Percentiles rank a stretch among this genome's conserved stretches.
Conservation (phyloP, 2,797 vertebrate genomes). For the Neosilurus mollespiculum region DNA sequence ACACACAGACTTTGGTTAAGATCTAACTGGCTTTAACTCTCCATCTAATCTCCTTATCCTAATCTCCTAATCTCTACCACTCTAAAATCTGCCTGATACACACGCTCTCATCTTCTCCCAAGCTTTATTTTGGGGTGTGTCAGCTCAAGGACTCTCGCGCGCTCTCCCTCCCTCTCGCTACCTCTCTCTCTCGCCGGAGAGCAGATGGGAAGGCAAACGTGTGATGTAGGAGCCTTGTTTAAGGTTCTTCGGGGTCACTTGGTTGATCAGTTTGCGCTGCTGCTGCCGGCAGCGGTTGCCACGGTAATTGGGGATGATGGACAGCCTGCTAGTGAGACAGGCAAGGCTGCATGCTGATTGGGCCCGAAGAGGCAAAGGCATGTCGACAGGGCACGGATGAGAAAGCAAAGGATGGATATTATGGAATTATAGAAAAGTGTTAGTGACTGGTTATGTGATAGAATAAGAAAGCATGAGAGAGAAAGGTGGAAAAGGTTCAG, state of each 20-base stretch:
- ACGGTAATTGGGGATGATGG: conserved; percentile 81
- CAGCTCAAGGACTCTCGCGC: conserved; percentile 5
- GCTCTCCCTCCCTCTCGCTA: not conserved
- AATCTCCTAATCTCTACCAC: conserved; percentile 25
- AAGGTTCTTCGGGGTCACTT: conserved; percentile 49
- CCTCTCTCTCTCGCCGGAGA: not conserved
- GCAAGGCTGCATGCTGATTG: conserved; percentile 54
- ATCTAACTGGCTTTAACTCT: conserved; percentile 34
- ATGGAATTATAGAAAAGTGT: conserved; percentile 5
- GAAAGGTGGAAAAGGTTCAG: not conserved
- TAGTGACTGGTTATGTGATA: not conserved
- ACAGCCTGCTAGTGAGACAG: conserved; percentile 66
- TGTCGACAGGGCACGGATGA: not conserved
- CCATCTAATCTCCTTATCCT: conserved; percentile 33
- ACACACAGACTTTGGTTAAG: conserved; percentile 20
- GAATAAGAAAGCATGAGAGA: conserved; percentile 19
- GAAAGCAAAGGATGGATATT: conserved; percentile 9
- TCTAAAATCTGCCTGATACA: not conserved
- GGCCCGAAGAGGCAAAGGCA: conserved; percentile 9
- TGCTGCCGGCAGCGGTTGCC: conserved; percentile 67
- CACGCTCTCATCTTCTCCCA: not conserved
- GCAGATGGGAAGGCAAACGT: conserved; percentile 34
- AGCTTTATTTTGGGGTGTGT: conserved; percentile 34
- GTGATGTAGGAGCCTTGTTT: conserved; percentile 49
- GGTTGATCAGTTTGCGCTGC: conserved; percentile 51